Evolutionary conservation across 1,140 invertebrate genomes (phyloP).

Genomic region (Lucilia cuprina): DNA sequence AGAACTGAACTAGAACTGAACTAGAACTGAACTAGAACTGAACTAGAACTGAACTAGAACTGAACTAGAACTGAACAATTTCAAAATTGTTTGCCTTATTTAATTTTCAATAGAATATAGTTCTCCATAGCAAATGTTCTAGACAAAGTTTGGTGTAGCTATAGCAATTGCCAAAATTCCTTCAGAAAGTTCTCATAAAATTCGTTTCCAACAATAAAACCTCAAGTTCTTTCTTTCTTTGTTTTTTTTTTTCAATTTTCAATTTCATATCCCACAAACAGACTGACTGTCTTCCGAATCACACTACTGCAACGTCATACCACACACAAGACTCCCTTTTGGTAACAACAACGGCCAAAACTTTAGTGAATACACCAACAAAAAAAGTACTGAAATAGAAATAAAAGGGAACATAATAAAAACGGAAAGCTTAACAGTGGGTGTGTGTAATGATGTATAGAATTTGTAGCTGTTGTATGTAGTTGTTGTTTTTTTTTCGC

Average conservation of each 20-base stretch:
- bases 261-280: not conserved
- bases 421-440: slow-evolving; percentile 32
- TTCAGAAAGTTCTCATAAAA: too few relatives aligned
- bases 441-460: slow-evolving; percentile 33
- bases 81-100: too few relatives aligned
- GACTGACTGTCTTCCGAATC: not conserved
- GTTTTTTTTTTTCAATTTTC: not conserved
- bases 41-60: too few relatives aligned
- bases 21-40: too few relatives aligned
- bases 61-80: too few relatives aligned
- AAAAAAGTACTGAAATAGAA: slow-evolving; percentile 8
- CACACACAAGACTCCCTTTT: not conserved
- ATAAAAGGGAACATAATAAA: slow-evolving; percentile 31
- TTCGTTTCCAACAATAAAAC: too few relatives aligned
- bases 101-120: too few relatives aligned
- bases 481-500: not conserved
- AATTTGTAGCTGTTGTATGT: not conserved
- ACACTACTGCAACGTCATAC: not conserved
- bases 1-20: too few relatives aligned
- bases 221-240: not conserved
- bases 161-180: too few relatives aligned
- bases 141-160: too few relatives aligned
- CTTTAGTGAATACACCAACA: slow-evolving; percentile 1
- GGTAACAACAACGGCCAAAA: slow-evolving; percentile 24
- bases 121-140: too few relatives aligned